Evolutionary conservation across 1,140 invertebrate genomes (phyloP), one percentile per base, ranked within the genome.

Genomic region (Pissodes strobi): DNA sequence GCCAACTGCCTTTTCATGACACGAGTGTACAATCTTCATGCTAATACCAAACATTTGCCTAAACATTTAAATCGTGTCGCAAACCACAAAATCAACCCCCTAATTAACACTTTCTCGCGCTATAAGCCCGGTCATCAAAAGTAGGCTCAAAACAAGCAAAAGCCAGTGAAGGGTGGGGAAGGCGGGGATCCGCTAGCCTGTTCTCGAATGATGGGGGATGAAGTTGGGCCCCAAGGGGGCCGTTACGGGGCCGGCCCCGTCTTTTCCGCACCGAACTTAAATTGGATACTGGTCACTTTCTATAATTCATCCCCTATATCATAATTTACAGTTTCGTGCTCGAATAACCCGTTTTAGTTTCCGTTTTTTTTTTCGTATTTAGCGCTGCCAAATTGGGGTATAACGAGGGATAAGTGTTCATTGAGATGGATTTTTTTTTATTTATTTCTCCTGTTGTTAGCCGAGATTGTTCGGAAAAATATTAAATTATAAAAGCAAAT

Each of bases 231-330:
- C 73, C 74, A 30, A 49, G 66, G 73, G 75, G 61, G 75, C 72
- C 74, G 75, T 77, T 77, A 76, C 70, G 53, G 72, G 70, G 65
- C 67, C 72, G 64, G 68, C 72, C 70, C 69, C 70, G 71, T 72
- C 75, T 74, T 73, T 73, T 73, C 74, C 74, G 72, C 73, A 70
- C 74, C 68, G 69, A 77, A 77, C 75, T 77, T 77, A 77, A 77
- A 77, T 77, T 77, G 75, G 75, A 77, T 77, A 76, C 75, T 75
- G 75, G 75, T 77, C 75, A 77, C 74, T 77, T 77, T 77, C 75
- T 77, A 77, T 77, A 77, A 77, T 77, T 77, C 75, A 77, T 72
- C 74, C 72, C 69, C 69, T 74, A 74, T 73, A 75, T 75, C 75
- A 77, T 77, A 77, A 75, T 72, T 72, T 74, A 73, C 69, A 71